These are phyloP conservation scores for Apodemia duryi DNA, from an alignment of 2,888 invertebrate species.

Conservation along the genomic window DNA sequence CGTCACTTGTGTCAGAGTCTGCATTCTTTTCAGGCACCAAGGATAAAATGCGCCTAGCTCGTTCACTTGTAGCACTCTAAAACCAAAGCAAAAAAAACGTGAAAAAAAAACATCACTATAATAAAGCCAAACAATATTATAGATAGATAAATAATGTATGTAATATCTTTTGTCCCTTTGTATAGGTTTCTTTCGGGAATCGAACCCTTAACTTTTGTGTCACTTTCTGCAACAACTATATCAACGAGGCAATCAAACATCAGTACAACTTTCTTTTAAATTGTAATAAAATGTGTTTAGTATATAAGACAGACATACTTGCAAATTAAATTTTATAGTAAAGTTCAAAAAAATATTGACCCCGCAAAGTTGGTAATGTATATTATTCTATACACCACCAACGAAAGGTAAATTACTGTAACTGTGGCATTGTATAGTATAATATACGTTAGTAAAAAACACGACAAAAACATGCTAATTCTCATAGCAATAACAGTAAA, in stretches of 20 bases:
- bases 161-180: neutral
- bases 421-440: constrained; percentile 9
- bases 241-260: too few species aligned
- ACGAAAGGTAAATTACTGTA: constrained; percentile 24
- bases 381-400: constrained; percentile 25
- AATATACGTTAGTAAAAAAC: constrained; percentile 22
- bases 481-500: too few species aligned
- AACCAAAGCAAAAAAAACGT: constrained; percentile 19
- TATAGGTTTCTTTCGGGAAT: neutral
- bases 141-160: neutral
- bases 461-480: constrained; percentile 17
- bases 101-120: too few species aligned
- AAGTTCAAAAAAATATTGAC: neutral
- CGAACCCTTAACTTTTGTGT: too few species aligned
- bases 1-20: constrained; percentile 23
- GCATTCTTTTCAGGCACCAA: constrained; percentile 16
- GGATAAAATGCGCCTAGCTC: constrained; percentile 24
- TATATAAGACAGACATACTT: too few species aligned
- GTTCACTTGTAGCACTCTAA: constrained; percentile 26
- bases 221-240: too few species aligned
- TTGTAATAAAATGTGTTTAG: too few species aligned
- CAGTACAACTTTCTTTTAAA: too few species aligned
- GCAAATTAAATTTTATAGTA: too few species aligned
- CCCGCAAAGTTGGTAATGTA: constrained; percentile 20
- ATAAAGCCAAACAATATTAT: constrained; percentile 6